Evolutionary conservation across 2,113 vertebrate genomes (phyloP), one percentile per base, ranked within the genome.

Genomic region (Myodes glareolus): DNA sequence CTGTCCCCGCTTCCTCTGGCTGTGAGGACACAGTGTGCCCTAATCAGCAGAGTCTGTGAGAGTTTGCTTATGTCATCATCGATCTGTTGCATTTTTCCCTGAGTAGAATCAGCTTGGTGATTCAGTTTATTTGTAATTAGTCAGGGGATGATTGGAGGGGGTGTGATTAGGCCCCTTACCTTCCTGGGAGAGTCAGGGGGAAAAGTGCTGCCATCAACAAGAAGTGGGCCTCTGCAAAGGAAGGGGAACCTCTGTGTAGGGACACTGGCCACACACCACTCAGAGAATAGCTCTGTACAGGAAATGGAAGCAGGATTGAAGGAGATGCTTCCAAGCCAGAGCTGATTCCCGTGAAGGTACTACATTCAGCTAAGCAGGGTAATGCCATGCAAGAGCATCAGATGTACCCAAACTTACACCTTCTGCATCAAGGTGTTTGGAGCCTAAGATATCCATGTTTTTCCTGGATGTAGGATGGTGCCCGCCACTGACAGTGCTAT

Each of bases 121-220:
- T 96, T 98, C 96, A 95, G 96, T 92, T 90, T 91, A 52, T 90
- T 23, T 78, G 95, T 86, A 96, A 98, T 98, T 98, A 97, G 96
- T 25, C 77, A 65, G 33, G 86, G 92, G 90, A 90, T 84, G 96
- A 97, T 96, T 97, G 73, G 63, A 58, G 39, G 42, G 42, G 92
- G 52, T 55, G 50, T 91, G 95, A 97, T 97, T 95, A 94, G 68
- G 80, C 67, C 91, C 77, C 91, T 92, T 92, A 94, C 95, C 95
- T 97, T 97, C 80, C 81, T 87, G 42, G 94, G 90, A 96, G 27
- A 91, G 95, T 90, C 94, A 89, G 63, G 10, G 47, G 4, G 19
- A 67, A 96, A 90, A 96, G 17, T 75, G 92, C 77, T 94, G 63
- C 86, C 29, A 33, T 94, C 89, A 95, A 93, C 90, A 95, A 39